Conservation (phyloP, 2,113 vertebrate genomes). For the Ardeotis arabs region DNA sequence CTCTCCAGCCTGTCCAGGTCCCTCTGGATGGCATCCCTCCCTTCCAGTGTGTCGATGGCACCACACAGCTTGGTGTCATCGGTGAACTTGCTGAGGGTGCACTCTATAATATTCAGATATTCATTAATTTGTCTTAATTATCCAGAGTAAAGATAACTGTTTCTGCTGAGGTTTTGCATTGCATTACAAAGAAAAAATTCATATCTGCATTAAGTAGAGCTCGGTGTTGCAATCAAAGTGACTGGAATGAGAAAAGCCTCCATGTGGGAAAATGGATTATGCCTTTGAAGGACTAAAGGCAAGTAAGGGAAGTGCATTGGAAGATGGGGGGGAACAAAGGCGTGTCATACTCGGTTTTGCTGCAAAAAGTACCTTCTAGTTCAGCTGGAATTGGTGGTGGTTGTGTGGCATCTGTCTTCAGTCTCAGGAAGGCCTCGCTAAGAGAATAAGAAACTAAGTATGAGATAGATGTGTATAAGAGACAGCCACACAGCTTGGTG, state of each 20-base stretch:
- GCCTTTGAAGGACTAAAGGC: not conserved
- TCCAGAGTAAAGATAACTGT: not conserved
- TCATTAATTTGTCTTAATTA: not conserved
- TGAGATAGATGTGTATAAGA: not conserved
- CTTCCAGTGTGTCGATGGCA: too few species aligned
- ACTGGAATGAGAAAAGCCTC: not conserved
- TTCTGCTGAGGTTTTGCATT: not conserved
- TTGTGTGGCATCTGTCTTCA: not conserved
- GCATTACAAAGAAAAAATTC: not conserved
- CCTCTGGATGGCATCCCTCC: too few species aligned
- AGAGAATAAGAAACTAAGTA: not conserved
- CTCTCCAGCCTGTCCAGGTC: too few species aligned
- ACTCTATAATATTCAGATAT: not conserved
- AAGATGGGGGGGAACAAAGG: not conserved
- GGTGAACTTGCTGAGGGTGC: too few species aligned
- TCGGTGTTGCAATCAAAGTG: not conserved
- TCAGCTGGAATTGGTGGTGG: not conserved
- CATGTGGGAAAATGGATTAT: not conserved
- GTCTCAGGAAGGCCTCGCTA: not conserved
- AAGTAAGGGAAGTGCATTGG: not conserved
- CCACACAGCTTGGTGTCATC: too few species aligned
- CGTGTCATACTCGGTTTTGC: not conserved
- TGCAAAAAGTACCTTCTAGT: not conserved
- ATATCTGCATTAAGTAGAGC: not conserved
- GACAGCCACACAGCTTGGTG: too few species aligned